Percentiles rank a stretch among this genome's conserved stretches.
Conservation (phyloP, 2,113 vertebrate species). For the Sphyrna mokarran region DNA sequence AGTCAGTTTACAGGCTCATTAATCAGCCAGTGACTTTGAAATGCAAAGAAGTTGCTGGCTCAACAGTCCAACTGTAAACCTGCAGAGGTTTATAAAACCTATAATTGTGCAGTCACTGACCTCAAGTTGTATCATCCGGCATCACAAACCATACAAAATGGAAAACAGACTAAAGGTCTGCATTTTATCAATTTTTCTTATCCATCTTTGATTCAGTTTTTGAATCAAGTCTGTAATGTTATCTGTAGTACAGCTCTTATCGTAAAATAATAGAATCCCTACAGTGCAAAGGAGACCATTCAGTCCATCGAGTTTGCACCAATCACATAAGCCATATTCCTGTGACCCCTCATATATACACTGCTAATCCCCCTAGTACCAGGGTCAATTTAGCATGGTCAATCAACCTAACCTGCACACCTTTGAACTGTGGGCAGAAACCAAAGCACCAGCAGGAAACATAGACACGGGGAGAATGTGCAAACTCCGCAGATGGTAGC, state of each 20-base stretch:
- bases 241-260: neutral
- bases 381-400: too few relatives aligned
- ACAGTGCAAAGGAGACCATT: too few relatives aligned
- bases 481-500: too few relatives aligned
- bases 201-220: neutral
- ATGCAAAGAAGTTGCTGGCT: neutral
- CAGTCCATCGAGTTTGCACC: too few relatives aligned
- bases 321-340: too few relatives aligned
- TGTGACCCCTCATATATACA: too few relatives aligned
- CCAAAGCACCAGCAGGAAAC: too few relatives aligned
- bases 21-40: neutral
- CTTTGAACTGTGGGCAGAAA: too few relatives aligned
- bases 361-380: too few relatives aligned
- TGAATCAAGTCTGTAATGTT: neutral
- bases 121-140: neutral
- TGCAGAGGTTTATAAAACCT: conserved; percentile 10
- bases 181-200: neutral
- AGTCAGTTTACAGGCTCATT: neutral
- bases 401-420: too few relatives aligned
- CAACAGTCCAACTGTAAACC: neutral
- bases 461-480: too few relatives aligned
- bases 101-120: neutral
- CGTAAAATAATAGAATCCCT: too few relatives aligned
- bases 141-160: neutral
- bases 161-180: neutral